Evolutionary conservation across 2,113 vertebrate species (phyloP).

Genomic region (Tachycineta bicolor): DNA sequence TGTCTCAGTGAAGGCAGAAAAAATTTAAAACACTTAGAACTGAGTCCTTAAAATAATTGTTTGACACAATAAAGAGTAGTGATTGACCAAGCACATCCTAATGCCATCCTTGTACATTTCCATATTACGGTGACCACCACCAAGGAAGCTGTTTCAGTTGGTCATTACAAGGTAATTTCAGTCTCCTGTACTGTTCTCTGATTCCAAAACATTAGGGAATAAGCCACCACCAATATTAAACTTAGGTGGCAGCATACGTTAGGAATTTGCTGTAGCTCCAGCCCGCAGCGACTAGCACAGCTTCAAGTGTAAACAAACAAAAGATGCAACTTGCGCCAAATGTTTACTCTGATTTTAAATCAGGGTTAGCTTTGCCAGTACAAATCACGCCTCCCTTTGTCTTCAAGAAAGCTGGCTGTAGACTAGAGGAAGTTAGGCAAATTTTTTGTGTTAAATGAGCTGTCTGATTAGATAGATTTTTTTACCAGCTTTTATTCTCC

Average conservation of each 20-base stretch:
- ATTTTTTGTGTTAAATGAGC: background rate
- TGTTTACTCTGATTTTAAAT: conserved; percentile 48
- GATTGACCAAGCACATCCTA: background rate
- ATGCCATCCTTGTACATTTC: background rate
- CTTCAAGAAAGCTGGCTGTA: background rate
- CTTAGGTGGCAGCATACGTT: background rate
- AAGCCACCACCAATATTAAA: background rate
- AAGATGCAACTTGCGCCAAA: background rate
- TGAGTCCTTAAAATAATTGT: background rate
- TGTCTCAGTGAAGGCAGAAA: background rate
- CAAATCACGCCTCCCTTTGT: conserved; percentile 39
- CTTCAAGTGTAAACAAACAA: conserved; percentile 61
- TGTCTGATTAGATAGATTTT: background rate
- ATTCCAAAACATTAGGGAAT: background rate
- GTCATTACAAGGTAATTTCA: background rate
- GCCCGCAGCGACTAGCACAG: conserved; percentile 3
- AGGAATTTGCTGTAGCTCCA: conserved; percentile 22
- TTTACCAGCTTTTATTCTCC: background rate
- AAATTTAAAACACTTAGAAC: background rate
- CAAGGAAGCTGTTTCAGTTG: background rate
- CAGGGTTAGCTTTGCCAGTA: conserved; percentile 14
- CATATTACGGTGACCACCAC: background rate
- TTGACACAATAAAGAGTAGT: background rate
- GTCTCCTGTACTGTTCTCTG: background rate
- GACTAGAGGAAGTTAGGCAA: background rate